phyloP scores from a whole-genome alignment of 2,113 vertebrate genomes.

The Gopherus evgoodei region DNA sequence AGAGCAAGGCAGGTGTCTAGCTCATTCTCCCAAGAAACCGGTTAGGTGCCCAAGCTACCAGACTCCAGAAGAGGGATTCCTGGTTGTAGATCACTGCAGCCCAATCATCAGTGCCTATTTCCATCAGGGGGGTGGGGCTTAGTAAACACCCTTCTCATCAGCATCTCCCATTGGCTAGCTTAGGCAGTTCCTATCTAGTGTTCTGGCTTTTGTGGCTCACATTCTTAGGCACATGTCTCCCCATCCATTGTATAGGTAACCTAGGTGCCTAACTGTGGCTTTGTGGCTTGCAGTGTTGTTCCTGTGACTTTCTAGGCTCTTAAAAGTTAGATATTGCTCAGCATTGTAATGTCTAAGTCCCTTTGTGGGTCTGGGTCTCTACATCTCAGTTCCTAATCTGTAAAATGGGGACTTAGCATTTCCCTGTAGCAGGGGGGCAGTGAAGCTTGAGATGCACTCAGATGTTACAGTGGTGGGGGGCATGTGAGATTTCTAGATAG shows the following conservation, averaged over 20 bases:
- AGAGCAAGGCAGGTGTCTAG: no score
- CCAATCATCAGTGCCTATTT: no score
- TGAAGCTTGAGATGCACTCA: constrained; percentile 1
- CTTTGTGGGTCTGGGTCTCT: neutral
- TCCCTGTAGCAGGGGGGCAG: neutral
- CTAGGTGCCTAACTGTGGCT: neutral
- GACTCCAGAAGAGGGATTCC: no score
- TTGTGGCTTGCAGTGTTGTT: neutral
- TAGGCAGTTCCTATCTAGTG: neutral
- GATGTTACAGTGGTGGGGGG: neutral
- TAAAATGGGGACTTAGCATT: neutral
- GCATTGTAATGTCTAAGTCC: neutral
- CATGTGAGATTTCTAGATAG: neutral
- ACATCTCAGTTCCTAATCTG: neutral
- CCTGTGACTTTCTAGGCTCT: neutral
- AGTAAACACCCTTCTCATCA: no score
- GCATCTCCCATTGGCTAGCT: neutral
- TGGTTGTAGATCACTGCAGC: no score
- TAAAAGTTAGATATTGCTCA: neutral
- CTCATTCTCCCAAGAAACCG: no score
- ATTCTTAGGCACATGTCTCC: neutral
- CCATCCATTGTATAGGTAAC: neutral
- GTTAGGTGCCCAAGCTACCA: no score
- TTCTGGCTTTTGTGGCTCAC: neutral
- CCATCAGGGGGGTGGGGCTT: no score